These are phyloP conservation scores for Prunella fulvescens DNA, from an alignment of 2,113 vertebrate genomes.

Conservation along the genomic window DNA sequence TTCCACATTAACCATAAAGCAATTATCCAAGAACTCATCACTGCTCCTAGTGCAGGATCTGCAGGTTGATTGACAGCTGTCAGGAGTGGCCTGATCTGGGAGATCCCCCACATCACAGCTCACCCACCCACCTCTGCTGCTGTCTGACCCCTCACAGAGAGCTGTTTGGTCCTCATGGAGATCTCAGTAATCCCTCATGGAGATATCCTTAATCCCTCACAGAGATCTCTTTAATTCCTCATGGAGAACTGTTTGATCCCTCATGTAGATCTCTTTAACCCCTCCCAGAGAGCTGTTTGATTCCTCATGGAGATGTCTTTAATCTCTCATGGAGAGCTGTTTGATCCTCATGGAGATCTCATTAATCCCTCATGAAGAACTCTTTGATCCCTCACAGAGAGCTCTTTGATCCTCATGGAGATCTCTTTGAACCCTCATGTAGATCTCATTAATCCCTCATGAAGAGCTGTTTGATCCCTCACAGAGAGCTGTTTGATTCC, in stretches of 20 bases:
- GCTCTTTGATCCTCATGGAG: rapidly evolving
- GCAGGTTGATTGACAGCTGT: not conserved
- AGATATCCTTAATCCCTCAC: not conserved
- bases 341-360: rapidly evolving
- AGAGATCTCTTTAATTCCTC: not conserved
- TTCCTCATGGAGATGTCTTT: not conserved
- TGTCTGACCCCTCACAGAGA: not conserved
- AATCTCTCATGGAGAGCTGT: rapidly evolving
- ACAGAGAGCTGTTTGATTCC: rapidly evolving
- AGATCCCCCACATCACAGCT: not conserved
- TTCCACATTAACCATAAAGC: not conserved
- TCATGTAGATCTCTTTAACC: too few relatives aligned
- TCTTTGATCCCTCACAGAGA: rapidly evolving
- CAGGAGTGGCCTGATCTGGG: not conserved
- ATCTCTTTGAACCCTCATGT: rapidly evolving
- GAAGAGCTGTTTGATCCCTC: rapidly evolving
- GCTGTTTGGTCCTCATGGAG: not conserved
- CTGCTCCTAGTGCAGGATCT: not conserved
- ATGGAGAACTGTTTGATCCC: not conserved
- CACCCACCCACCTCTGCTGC: not conserved
- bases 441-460: too few relatives aligned
- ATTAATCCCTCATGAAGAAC: too few relatives aligned
- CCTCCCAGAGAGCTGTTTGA: not conserved
- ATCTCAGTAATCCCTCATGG: not conserved
- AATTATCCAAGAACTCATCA: not conserved